Percentiles rank a stretch among this genome's conserved stretches.
These are phyloP conservation scores for Bothrops jararaca DNA, from an alignment of 2,113 vertebrate species.

Conservation along the genomic window DNA sequence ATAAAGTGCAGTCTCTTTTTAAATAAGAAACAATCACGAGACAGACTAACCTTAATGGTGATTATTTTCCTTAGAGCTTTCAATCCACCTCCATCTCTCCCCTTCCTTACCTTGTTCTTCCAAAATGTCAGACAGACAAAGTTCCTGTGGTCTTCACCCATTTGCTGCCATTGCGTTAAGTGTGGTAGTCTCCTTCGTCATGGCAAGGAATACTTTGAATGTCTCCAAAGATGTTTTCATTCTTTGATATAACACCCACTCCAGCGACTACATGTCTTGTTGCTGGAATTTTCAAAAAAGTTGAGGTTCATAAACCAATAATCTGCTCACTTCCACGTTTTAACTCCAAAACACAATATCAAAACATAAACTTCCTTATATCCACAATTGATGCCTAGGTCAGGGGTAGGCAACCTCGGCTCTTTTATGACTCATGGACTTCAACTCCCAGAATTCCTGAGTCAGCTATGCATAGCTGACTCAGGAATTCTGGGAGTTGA, in stretches of 20 bases:
- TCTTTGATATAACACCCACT: background rate
- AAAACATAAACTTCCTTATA: background rate
- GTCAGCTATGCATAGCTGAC: too few species aligned
- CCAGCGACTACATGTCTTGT: background rate
- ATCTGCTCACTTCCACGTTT: background rate
- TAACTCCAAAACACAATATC: background rate
- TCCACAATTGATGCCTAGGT: background rate
- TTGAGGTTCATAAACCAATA: background rate
- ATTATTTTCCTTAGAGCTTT: slow-evolving; percentile 69
- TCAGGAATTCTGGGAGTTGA: too few species aligned
- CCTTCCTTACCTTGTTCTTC: slow-evolving; percentile 38
- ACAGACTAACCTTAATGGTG: slow-evolving; percentile 73
- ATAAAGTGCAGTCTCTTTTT: slow-evolving; percentile 73
- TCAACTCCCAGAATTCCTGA: too few species aligned
- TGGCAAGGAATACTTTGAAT: background rate
- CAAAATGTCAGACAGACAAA: slow-evolving; percentile 44
- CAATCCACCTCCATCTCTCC: slow-evolving; percentile 45
- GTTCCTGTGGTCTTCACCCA: slow-evolving; percentile 13
- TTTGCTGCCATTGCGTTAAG: background rate
- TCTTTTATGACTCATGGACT: too few species aligned
- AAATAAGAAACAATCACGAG: slow-evolving; percentile 75
- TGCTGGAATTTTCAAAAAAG: background rate
- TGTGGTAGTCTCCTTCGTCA: fast-evolving
- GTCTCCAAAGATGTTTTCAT: background rate
- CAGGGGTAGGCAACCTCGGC: too few species aligned